A percentile compares a stretch with the other conserved stretches of the same genome.
phyloP scores from a whole-genome alignment of 2,797 vertebrate species.

The Eidolon dupreanum region DNA sequence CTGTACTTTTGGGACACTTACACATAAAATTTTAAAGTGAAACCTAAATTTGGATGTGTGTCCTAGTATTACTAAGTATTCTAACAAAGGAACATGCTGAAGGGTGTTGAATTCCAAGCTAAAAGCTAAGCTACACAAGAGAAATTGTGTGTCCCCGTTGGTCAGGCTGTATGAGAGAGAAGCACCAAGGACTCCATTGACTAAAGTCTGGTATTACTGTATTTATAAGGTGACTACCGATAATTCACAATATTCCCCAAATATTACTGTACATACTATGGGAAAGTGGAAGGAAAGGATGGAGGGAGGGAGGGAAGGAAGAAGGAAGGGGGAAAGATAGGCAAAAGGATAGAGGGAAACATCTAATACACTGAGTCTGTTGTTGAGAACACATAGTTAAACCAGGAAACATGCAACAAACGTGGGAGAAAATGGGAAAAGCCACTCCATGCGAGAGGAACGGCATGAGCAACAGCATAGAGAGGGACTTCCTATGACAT shows the following conservation, averaged over 20 bases:
- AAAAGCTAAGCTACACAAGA: background rate
- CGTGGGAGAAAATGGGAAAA: background rate
- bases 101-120: background rate
- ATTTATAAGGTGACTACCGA: background rate
- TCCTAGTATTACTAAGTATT: background rate
- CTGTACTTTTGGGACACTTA: background rate
- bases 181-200: background rate
- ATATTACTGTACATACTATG: background rate
- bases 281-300: background rate
- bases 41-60: background rate
- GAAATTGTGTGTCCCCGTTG: background rate
- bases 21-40: conserved; percentile 10
- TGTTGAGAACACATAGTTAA: background rate
- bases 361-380: background rate
- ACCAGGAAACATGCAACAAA: background rate
- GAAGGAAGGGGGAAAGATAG: background rate
- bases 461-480: background rate
- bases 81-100: background rate
- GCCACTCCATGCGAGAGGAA: background rate
- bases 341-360: background rate
- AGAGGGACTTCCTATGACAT: background rate
- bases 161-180: background rate
- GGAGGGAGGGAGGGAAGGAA: background rate
- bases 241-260: background rate
- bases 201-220: background rate